These are phyloP conservation scores for Schizaphis graminum DNA, from an alignment of 2,888 invertebrate genomes.

Conservation along the genomic window DNA sequence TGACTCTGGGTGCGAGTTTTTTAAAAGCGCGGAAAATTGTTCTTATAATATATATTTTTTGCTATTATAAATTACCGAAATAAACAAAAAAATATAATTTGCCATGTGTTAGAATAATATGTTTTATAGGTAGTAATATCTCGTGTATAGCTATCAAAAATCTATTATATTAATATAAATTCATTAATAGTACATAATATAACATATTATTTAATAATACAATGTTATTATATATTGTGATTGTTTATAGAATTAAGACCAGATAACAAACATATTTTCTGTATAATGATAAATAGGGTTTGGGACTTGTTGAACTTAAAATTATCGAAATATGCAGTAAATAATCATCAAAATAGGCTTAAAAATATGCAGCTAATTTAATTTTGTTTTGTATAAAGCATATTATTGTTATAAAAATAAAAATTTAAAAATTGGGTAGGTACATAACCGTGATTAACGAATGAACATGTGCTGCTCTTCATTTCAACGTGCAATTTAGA, in stretches of 20 bases:
- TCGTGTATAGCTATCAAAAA: neutral
- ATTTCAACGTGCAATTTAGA: too few species aligned
- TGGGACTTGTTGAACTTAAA: too few species aligned
- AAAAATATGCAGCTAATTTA: too few species aligned
- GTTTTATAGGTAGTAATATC: neutral
- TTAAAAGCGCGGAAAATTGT: neutral
- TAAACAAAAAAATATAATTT: neutral
- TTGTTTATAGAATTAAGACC: neutral
- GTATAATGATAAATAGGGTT: too few species aligned
- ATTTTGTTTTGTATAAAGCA: too few species aligned
- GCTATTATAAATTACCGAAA: neutral
- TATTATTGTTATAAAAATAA: too few species aligned
- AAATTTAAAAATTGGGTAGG: too few species aligned
- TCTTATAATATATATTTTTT: neutral
- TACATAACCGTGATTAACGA: too few species aligned
- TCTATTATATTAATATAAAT: neutral
- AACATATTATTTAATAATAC: neutral
- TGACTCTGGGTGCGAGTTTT: neutral
- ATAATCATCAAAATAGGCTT: too few species aligned
- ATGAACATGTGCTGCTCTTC: too few species aligned
- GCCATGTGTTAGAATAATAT: neutral
- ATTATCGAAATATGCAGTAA: too few species aligned
- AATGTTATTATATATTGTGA: neutral
- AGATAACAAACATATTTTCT: too few species aligned
- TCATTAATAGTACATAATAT: neutral